A percentile compares a stretch with the other conserved stretches of the same genome.
These are phyloP conservation scores for Mugil cephalus DNA, from an alignment of 2,113 vertebrate genomes.

Conservation along the genomic window DNA sequence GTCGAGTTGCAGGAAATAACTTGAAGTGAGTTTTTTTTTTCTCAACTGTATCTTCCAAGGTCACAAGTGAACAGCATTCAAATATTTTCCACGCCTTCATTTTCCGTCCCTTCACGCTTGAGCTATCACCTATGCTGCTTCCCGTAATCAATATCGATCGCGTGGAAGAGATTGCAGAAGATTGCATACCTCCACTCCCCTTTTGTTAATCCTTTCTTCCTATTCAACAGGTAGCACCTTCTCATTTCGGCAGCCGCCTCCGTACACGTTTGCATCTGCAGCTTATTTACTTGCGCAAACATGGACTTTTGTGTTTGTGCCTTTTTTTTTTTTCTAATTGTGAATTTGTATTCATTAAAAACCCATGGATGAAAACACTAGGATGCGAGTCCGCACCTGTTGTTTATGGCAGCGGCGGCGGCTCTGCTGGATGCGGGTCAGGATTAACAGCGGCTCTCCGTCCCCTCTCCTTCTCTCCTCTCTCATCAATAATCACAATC, in stretches of 20 bases:
- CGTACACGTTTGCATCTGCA: constrained; percentile 27
- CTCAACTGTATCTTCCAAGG: too few species aligned
- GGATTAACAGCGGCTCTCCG: constrained; percentile 50
- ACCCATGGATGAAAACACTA: constrained; percentile 13
- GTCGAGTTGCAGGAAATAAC: too few species aligned
- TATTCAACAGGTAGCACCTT: not conserved
- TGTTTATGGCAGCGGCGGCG: constrained; percentile 54
- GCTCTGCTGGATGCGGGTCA: constrained; percentile 37
- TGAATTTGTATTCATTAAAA: constrained; percentile 71
- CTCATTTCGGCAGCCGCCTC: constrained; percentile 27
- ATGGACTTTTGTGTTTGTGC: not conserved
- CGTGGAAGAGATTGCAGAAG: not conserved
- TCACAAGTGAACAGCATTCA: too few species aligned
- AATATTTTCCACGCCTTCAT: too few species aligned
- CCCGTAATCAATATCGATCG: not conserved
- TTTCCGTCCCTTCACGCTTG: not conserved
- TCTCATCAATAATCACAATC: constrained; percentile 65
- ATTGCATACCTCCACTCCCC: not conserved
- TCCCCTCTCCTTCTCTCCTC: constrained; percentile 33
- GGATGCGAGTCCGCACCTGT: constrained; percentile 68
- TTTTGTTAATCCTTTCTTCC: constrained; percentile 30
- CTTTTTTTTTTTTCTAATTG: constrained; percentile 47
- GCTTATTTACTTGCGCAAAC: constrained; percentile 23
- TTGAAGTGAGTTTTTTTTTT: too few species aligned
- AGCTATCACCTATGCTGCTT: not conserved